These are phyloP conservation scores for Vanessa tameamea DNA, from an alignment of 1,140 invertebrate species.

Conservation along the genomic window DNA sequence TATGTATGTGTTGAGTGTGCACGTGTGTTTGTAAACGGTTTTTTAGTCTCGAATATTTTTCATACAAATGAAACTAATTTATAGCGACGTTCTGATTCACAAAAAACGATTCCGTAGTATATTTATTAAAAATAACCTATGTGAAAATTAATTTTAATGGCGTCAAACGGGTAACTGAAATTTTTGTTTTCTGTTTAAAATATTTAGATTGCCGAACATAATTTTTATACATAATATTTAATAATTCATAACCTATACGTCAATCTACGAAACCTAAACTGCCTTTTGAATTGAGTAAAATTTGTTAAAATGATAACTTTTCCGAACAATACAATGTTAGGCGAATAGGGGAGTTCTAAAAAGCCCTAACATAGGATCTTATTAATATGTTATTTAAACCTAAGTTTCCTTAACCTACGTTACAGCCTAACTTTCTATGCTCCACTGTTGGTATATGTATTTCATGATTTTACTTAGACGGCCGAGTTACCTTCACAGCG, in stretches of 20 bases:
- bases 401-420: constrained; percentile 11
- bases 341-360: constrained; percentile 21
- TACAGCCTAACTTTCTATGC: constrained; percentile 22
- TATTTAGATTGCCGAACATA: too few relatives aligned
- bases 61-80: too few relatives aligned
- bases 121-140: too few relatives aligned
- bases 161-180: too few relatives aligned
- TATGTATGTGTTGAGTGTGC: too few relatives aligned
- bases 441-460: constrained; percentile 7
- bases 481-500: constrained; percentile 11
- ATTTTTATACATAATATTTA: neutral
- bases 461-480: constrained; percentile 25
- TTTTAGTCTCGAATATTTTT: too few relatives aligned
- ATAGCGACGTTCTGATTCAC: too few relatives aligned
- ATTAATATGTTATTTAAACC: constrained; percentile 23
- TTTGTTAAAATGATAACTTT: neutral
- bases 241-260: neutral
- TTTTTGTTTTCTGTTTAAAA: too few relatives aligned
- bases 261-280: neutral
- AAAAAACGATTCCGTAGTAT: too few relatives aligned
- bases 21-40: too few relatives aligned
- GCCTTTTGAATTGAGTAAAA: neutral
- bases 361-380: constrained; percentile 24
- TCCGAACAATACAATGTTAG: constrained; percentile 11
- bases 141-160: too few relatives aligned